Evolutionary conservation across 2,888 invertebrate species (phyloP), one percentile per base, ranked within the genome.

Genomic region (Caprella mutica): DNA sequence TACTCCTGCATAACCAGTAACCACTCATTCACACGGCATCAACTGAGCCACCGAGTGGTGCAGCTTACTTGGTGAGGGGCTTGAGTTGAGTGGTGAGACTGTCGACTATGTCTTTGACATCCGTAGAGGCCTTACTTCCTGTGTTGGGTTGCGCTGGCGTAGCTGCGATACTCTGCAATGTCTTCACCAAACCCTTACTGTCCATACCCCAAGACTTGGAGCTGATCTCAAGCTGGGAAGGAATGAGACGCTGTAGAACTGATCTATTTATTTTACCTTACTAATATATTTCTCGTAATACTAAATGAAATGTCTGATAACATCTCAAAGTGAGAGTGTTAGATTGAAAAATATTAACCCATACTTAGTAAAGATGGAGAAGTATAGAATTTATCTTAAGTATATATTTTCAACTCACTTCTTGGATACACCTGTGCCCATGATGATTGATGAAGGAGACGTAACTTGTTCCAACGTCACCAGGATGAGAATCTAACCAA

Each of bases 201-300:
- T 80, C 77, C 65, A 81, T 73, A 26, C 72, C 76, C 86, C 86
- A 86, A 0, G 84, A 78, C 61, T 79, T 77, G 0, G 81, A 77
- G 4, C 74, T 71, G 5, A 85, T 68, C 68, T 85, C 84, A 67
- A 87, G 79, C 83, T 87, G 69, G 14, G 26, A 19, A 26, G 24
- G n/a, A n/a, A n/a, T n/a, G n/a, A n/a, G n/a, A n/a, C n/a, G n/a
- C n/a, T n/a, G n/a, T n/a, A n/a, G n/a, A n/a, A n/a, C n/a, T n/a
- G n/a, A n/a, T n/a, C n/a, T n/a, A n/a, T n/a, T n/a, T n/a, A n/a
- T n/a, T n/a, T n/a, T n/a, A n/a, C n/a, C n/a, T n/a, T n/a, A n/a
- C n/a, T n/a, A n/a, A n/a, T n/a, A n/a, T n/a, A n/a, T n/a, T n/a
- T n/a, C n/a, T n/a, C n/a, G n/a, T n/a, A n/a, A n/a, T n/a, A n/a